Percentiles rank a stretch among this genome's conserved stretches.
Evolutionary conservation across 2,888 invertebrate genomes (phyloP).

Genomic region (Pandemis cinnamomeana): DNA sequence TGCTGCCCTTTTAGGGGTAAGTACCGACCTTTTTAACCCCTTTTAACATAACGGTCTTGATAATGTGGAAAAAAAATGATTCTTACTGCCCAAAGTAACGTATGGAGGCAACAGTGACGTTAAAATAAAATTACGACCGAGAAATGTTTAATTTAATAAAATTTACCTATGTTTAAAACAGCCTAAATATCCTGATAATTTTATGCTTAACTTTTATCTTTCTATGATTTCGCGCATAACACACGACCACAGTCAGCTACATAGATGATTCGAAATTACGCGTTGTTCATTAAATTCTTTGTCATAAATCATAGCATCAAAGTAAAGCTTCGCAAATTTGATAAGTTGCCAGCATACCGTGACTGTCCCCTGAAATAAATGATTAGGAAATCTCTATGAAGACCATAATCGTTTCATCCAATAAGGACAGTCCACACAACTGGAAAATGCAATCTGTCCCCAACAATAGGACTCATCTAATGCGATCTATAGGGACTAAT

Average conservation of each 20-base stretch:
- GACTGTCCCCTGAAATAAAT: background rate
- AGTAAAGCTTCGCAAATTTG: background rate
- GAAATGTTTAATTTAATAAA: slow-evolving; percentile 2
- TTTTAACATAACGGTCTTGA: slow-evolving; percentile 31
- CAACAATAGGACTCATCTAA: slow-evolving; percentile 17
- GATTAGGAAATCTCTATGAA: slow-evolving; percentile 2
- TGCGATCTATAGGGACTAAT: slow-evolving; percentile 15
- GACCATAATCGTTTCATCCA: slow-evolving; percentile 18
- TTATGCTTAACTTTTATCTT: background rate
- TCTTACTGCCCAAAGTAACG: background rate
- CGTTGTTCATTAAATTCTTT: too few species aligned
- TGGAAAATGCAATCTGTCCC: slow-evolving; percentile 30
- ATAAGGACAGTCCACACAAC: slow-evolving; percentile 21
- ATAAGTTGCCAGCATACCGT: background rate
- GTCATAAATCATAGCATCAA: background rate
- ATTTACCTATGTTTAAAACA: background rate
- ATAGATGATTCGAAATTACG: too few species aligned
- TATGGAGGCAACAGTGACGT: background rate
- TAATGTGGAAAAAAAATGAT: slow-evolving; percentile 25
- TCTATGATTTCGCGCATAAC: background rate
- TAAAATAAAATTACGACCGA: slow-evolving; percentile 3
- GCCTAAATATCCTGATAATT: background rate
- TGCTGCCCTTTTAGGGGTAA: slow-evolving; percentile 29
- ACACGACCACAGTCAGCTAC: background rate
- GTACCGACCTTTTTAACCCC: slow-evolving; percentile 35